phyloP scores from a whole-genome alignment of 2,113 vertebrate species.

The Syrrhaptes paradoxus region DNA sequence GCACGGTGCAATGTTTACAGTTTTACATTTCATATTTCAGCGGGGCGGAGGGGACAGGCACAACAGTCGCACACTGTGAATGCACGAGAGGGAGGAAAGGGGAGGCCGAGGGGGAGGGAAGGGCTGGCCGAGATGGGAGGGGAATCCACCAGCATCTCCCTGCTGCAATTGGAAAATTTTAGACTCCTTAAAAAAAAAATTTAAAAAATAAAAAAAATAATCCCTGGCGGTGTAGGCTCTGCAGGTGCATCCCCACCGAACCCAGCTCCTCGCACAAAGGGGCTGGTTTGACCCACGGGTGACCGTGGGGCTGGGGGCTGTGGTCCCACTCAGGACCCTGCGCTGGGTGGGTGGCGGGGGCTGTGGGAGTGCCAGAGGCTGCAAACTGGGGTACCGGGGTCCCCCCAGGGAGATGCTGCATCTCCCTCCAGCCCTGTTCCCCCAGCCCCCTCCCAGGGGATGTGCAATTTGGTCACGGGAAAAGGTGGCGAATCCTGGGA shows the following conservation, averaged over 20 bases:
- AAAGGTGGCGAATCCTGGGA: not conserved
- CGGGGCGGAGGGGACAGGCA: conserved; percentile 52
- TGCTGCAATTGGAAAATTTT: conserved; percentile 43
- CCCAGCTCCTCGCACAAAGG: not conserved
- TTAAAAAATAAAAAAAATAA: not conserved
- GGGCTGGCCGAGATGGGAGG: not conserved
- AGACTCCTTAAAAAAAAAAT: not conserved
- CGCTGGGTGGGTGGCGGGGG: rapidly evolving
- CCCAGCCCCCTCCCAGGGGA: not conserved
- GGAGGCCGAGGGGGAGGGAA: conserved; percentile 28
- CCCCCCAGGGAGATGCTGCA: not conserved
- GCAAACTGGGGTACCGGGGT: not conserved
- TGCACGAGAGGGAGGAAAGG: conserved; percentile 34
- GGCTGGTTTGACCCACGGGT: not conserved
- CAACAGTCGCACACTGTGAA: conserved; percentile 54
- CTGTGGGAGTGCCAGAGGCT: not conserved
- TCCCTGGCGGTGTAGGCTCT: not conserved
- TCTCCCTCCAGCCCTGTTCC: not conserved
- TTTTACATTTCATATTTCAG: conserved; percentile 71
- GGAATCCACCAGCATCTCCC: conserved; percentile 27
- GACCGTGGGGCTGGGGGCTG: not conserved
- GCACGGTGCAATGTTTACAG: conserved; percentile 67
- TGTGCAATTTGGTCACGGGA: rapidly evolving
- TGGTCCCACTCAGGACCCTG: not conserved
- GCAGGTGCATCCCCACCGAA: conserved; percentile 44